Evolutionary conservation across 2,888 invertebrate genomes (phyloP).

Genomic region (Seladonia tumulorum): DNA sequence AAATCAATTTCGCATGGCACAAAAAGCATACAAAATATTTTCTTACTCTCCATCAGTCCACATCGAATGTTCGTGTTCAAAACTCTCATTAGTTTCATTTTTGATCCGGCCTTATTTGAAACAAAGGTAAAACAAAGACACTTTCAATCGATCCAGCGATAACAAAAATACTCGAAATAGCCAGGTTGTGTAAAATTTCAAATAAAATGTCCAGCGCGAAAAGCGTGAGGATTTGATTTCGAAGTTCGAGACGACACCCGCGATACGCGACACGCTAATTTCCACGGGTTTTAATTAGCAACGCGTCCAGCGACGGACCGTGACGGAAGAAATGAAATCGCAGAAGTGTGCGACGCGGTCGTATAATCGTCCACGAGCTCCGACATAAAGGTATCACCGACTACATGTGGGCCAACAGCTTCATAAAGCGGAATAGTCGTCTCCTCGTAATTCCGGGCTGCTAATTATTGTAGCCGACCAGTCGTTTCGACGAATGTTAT

Average conservation of each 20-base stretch:
- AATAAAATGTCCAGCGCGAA: no score
- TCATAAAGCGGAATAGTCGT: slow-evolving; percentile 56
- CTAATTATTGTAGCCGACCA: slow-evolving; percentile 58
- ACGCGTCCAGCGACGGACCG: background rate
- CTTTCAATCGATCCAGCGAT: no score
- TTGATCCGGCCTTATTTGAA: no score
- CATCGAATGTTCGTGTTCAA: no score
- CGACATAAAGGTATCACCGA: slow-evolving; percentile 53
- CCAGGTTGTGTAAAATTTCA: no score
- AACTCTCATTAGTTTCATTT: no score
- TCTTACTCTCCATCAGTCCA: no score
- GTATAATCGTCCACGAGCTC: slow-evolving; percentile 46
- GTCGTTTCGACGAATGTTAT: slow-evolving; percentile 45
- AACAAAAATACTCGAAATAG: no score
- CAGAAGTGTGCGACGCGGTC: slow-evolving; percentile 26
- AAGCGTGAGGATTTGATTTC: background rate
- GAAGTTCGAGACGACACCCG: background rate
- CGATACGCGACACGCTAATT: background rate
- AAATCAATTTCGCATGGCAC: no score
- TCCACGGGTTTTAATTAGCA: background rate
- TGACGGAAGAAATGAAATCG: slow-evolving; percentile 23
- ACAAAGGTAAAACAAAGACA: no score
- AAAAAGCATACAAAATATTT: no score
- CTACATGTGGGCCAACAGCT: slow-evolving; percentile 37
- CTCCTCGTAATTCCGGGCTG: slow-evolving; percentile 50